phyloP scores from a whole-genome alignment of 2,113 vertebrate genomes.

The Tretioscincus oriximinensis region DNA sequence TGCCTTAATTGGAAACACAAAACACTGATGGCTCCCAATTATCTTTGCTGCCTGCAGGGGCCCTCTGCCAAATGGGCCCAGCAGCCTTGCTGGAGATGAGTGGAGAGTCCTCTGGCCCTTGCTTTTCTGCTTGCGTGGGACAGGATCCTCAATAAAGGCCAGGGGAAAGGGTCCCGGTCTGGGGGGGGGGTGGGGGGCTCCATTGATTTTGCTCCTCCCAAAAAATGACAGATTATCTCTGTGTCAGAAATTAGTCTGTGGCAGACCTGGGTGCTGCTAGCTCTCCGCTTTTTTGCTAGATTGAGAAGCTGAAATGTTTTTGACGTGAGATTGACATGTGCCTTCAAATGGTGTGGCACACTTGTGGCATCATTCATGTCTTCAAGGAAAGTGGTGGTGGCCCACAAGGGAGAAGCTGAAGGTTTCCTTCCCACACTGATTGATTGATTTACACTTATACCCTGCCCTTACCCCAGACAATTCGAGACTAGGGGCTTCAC shows the following conservation, averaged over 20 bases:
- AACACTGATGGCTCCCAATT: not conserved
- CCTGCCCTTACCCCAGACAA: too few species aligned
- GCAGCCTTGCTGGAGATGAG: not conserved
- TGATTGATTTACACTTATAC: too few species aligned
- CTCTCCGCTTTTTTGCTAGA: not conserved
- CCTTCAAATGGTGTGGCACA: too few species aligned
- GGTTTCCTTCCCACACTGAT: too few species aligned
- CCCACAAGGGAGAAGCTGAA: too few species aligned
- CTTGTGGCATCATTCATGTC: not conserved
- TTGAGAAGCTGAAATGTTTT: not conserved
- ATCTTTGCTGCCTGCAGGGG: not conserved
- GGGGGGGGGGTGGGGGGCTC: too few species aligned
- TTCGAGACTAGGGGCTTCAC: too few species aligned
- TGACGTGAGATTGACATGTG: too few species aligned
- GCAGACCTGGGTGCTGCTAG: not conserved
- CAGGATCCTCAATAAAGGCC: not conserved
- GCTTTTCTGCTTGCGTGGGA: not conserved
- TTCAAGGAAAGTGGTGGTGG: not conserved
- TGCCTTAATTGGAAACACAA: conserved; percentile 3
- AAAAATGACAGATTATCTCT: not conserved
- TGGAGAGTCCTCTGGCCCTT: not conserved
- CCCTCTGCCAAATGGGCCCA: not conserved
- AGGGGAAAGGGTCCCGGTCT: too few species aligned
- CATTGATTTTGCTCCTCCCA: too few species aligned
- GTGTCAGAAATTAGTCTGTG: not conserved